phyloP scores from a whole-genome alignment of 2,888 invertebrate genomes.

The Belgica antarctica region DNA sequence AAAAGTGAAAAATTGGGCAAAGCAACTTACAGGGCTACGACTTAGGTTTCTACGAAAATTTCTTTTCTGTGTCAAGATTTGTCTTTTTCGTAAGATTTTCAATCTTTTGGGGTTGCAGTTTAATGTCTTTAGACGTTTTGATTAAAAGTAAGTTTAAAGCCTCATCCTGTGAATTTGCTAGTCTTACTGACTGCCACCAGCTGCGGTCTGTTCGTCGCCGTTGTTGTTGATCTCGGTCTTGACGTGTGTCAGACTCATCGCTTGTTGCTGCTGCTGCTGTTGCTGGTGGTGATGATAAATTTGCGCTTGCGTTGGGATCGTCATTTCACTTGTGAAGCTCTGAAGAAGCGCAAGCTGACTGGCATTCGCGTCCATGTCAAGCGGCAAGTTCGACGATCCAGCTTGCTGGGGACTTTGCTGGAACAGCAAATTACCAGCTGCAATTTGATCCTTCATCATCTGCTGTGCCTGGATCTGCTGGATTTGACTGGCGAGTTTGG shows the following conservation, averaged over 20 bases:
- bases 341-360: constrained; percentile 36
- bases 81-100: constrained; percentile 44
- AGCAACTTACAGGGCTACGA: background rate
- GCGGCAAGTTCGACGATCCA: background rate
- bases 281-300: constrained; percentile 44
- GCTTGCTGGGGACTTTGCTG: background rate
- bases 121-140: constrained; percentile 32
- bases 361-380: constrained; percentile 23
- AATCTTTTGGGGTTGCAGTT: constrained; percentile 34
- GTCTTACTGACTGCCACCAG: constrained; percentile 21
- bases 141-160: constrained; percentile 30
- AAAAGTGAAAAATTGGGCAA: background rate
- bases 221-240: constrained; percentile 42
- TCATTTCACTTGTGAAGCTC: constrained; percentile 41
- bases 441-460: constrained; percentile 41
- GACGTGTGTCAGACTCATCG: background rate
- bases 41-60: background rate
- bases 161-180: constrained; percentile 19
- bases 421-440: constrained; percentile 14
- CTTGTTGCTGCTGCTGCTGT: constrained; percentile 43
- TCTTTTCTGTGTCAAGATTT: constrained; percentile 31
- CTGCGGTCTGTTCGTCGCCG: constrained; percentile 24
- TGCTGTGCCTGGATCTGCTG: constrained; percentile 42
- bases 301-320: constrained; percentile 43
- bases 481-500: constrained; percentile 48